Conservation (phyloP, 2,113 vertebrate species). For the Leptodactylus fuscus region DNA sequence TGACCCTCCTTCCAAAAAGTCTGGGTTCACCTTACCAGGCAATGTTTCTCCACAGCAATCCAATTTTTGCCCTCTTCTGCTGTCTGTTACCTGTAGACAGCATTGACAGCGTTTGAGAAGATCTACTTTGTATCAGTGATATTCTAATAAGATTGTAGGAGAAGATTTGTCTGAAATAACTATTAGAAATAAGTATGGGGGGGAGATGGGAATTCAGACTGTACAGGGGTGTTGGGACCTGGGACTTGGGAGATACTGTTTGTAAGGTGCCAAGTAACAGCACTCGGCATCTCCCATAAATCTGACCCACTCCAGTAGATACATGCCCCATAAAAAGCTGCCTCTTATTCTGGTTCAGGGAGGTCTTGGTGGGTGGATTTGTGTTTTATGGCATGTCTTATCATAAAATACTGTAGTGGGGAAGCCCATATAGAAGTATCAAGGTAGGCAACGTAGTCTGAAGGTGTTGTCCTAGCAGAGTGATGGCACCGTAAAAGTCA, state of each 20-base stretch:
- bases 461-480: too few relatives aligned
- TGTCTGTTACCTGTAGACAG: too few relatives aligned
- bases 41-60: too few relatives aligned
- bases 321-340: too few relatives aligned
- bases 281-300: not conserved
- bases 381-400: not conserved
- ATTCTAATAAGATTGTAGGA: not conserved
- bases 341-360: too few relatives aligned
- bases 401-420: not conserved
- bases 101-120: too few relatives aligned
- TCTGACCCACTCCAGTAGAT: not conserved
- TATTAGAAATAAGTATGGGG: not conserved
- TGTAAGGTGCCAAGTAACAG: not conserved
- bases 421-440: not conserved
- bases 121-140: not conserved
- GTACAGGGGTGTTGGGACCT: not conserved
- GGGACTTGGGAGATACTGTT: too few relatives aligned
- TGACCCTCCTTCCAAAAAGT: too few relatives aligned
- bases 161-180: constrained; percentile 6
- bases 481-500: too few relatives aligned
- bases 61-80: too few relatives aligned
- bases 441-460: too few relatives aligned
- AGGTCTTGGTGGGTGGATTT: not conserved
- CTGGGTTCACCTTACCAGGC: too few relatives aligned
- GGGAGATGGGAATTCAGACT: not conserved